Conservation (phyloP, 2,113 vertebrate species). For the Pygathrix nemaeus region DNA sequence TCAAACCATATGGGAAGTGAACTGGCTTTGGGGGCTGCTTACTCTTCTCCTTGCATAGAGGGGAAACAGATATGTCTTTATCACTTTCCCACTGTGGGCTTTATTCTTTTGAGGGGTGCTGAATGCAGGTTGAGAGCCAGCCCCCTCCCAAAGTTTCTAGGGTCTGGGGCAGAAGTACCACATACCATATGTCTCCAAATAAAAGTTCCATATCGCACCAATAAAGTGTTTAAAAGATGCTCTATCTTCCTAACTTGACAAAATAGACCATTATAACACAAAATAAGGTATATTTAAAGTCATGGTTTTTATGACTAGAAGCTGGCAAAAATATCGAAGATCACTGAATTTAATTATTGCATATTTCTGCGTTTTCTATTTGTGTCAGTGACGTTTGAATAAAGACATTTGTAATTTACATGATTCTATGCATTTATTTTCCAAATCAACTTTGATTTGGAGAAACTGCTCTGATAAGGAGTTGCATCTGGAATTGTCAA, state of each 20-base stretch:
- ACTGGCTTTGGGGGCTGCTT: not conserved
- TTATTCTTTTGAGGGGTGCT: not conserved
- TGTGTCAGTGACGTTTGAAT: not conserved
- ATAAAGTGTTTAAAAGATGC: not conserved
- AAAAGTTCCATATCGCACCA: not conserved
- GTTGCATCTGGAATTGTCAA: not conserved
- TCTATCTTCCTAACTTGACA: not conserved
- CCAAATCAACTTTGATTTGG: not conserved
- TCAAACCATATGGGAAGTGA: constrained; percentile 30
- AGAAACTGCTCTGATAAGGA: not conserved
- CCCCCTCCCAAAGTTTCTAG: not conserved
- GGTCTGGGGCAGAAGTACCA: not conserved
- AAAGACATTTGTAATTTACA: not conserved
- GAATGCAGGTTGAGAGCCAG: not conserved
- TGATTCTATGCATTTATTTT: not conserved
- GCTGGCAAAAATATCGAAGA: constrained; percentile 27
- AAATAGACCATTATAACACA: not conserved
- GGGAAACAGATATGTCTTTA: not conserved
- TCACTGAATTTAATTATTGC: not conserved
- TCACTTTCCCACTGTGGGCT: not conserved
- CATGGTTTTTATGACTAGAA: not conserved
- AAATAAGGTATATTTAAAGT: not conserved
- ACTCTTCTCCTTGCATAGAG: not conserved
- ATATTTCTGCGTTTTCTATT: not conserved
- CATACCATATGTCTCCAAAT: not conserved